Evolutionary conservation across 2,888 invertebrate species (phyloP).

Genomic region (Apamea epomidion): DNA sequence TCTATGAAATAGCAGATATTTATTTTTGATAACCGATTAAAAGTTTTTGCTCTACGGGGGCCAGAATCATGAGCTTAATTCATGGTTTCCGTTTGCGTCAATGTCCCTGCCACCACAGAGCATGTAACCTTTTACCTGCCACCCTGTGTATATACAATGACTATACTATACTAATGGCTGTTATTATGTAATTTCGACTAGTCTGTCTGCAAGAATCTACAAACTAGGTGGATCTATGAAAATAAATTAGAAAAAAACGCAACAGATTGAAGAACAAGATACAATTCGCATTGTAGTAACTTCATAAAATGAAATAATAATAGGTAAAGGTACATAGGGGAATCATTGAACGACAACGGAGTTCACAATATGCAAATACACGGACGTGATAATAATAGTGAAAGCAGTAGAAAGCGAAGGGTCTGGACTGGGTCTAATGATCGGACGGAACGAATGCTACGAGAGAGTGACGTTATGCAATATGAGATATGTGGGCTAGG

Average conservation of each 20-base stretch:
- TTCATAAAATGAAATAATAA: conserved; percentile 29
- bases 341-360: conserved; percentile 15
- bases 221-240: not conserved
- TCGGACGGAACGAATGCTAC: not conserved
- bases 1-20: too few relatives aligned
- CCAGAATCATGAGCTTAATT: too few relatives aligned
- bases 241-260: not conserved
- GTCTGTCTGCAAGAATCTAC: not conserved
- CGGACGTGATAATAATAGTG: conserved; percentile 47
- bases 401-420: conserved; percentile 53
- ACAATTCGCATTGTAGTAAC: not conserved
- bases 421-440: conserved; percentile 12
- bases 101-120: too few relatives aligned
- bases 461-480: conserved; percentile 28
- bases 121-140: too few relatives aligned
- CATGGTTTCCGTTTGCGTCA: too few relatives aligned
- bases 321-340: conserved; percentile 8
- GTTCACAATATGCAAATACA: conserved; percentile 48
- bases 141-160: not conserved
- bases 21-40: too few relatives aligned
- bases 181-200: too few relatives aligned
- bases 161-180: too few relatives aligned
- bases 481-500: not conserved
- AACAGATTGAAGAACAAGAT: not conserved
- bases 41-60: too few relatives aligned